Percentiles rank a stretch among this genome's conserved stretches.
Conservation (phyloP, 2,797 vertebrate genomes). For the Rhinatrema bivittatum region DNA sequence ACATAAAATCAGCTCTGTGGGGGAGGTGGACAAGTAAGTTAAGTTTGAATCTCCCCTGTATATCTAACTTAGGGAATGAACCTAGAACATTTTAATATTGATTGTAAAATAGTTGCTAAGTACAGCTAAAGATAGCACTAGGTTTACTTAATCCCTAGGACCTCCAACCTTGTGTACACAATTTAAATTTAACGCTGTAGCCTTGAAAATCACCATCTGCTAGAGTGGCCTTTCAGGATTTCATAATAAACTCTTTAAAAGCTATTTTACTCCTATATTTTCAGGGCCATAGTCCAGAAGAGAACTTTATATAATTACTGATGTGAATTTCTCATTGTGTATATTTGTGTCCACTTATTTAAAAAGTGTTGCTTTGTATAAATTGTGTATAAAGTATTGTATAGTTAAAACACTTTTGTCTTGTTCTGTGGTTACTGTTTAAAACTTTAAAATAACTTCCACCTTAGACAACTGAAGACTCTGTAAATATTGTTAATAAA, state of each 20-base stretch:
- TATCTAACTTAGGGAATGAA: conserved; percentile 30
- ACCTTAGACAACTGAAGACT: conserved; percentile 54
- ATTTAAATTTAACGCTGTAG: conserved; percentile 47
- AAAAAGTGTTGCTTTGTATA: conserved; percentile 74
- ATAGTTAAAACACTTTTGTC: conserved; percentile 61
- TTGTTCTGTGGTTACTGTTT: conserved; percentile 63
- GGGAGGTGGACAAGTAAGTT: too few relatives aligned
- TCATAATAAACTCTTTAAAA: conserved; percentile 50
- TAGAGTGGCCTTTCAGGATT: conserved; percentile 66
- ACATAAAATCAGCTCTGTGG: too few relatives aligned
- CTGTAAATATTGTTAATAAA: conserved; percentile 79
- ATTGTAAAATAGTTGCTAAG: conserved; percentile 37
- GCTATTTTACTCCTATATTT: conserved; percentile 60
- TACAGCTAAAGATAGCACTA: conserved; percentile 53
- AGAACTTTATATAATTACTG: conserved; percentile 70
- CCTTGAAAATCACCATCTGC: conserved; percentile 50
- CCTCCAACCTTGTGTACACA: conserved; percentile 65
- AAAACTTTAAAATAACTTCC: conserved; percentile 63
- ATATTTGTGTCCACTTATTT: conserved; percentile 79
- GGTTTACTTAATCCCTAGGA: conserved; percentile 45
- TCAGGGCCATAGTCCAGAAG: conserved; percentile 55
- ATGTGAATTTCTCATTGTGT: conserved; percentile 76
- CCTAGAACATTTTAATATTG: conserved; percentile 8
- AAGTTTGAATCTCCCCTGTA: too few relatives aligned
- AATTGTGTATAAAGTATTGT: conserved; percentile 70